These are phyloP conservation scores for Frieseomelitta varia DNA, from an alignment of 1,140 invertebrate genomes.

Conservation along the genomic window DNA sequence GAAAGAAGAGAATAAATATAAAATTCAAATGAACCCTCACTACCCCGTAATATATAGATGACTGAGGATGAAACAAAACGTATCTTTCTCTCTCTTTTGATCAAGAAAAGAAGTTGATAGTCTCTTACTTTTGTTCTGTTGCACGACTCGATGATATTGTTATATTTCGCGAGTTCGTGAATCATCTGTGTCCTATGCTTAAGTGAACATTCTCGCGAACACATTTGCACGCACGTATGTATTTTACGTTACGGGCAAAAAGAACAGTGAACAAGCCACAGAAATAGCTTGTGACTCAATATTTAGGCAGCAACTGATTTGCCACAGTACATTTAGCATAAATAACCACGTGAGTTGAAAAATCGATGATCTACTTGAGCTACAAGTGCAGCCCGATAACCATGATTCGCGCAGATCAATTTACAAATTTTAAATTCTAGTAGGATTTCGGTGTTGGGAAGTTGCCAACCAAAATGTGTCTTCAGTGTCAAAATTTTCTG, in stretches of 20 bases:
- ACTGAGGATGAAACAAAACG: background rate
- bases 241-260: constrained; percentile 16
- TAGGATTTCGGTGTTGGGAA: background rate
- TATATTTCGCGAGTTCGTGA: background rate
- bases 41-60: background rate
- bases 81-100: background rate
- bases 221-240: background rate
- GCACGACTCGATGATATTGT: constrained; percentile 15
- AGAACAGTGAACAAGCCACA: constrained; percentile 44
- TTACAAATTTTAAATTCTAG: background rate
- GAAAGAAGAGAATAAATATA: background rate
- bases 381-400: background rate
- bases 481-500: background rate
- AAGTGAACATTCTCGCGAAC: background rate
- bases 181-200: background rate
- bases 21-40: no score
- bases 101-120: background rate
- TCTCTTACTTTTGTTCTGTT: background rate
- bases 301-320: constrained; percentile 68
- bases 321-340: constrained; percentile 39
- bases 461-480: background rate
- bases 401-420: background rate
- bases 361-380: background rate
- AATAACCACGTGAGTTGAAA: constrained; percentile 9
- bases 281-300: constrained; percentile 73